Conservation (phyloP, 2,797 vertebrate species). For the Myiotriccus ornatus region DNA sequence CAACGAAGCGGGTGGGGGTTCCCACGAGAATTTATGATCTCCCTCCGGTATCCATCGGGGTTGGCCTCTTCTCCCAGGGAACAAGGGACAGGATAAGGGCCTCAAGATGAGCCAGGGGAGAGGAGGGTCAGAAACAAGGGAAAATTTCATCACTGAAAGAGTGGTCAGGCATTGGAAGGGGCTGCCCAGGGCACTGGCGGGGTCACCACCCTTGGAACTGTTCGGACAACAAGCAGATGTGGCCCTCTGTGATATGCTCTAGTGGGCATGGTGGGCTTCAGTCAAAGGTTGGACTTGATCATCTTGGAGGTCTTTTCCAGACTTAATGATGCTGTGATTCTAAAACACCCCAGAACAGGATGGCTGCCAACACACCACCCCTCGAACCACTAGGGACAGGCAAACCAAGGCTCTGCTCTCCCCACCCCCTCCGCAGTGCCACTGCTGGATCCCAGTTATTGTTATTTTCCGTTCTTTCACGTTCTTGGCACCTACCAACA, state of each 20-base stretch:
- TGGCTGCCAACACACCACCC: not conserved
- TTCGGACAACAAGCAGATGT: not conserved
- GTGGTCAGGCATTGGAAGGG: not conserved
- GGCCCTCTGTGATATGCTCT: not conserved
- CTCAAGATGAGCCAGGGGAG: not conserved
- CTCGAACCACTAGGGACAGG: not conserved
- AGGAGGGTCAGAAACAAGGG: no score
- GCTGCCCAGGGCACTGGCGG: not conserved
- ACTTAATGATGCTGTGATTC: not conserved
- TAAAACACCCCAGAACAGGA: accelerated
- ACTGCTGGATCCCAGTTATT: not conserved
- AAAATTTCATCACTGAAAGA: not conserved
- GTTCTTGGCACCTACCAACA: not conserved
- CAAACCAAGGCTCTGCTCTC: not conserved
- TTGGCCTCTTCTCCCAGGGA: not conserved
- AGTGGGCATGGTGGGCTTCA: not conserved
- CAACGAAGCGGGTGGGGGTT: not conserved
- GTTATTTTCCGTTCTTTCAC: not conserved
- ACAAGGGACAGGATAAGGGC: not conserved
- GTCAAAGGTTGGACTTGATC: not conserved
- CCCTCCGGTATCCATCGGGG: not conserved
- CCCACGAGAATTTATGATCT: not conserved
- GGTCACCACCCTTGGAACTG: not conserved
- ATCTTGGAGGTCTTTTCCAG: not conserved
- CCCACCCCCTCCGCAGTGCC: not conserved